These are phyloP conservation scores for Dipodomys spectabilis DNA, from an alignment of 2,113 vertebrate species.

Conservation along the genomic window DNA sequence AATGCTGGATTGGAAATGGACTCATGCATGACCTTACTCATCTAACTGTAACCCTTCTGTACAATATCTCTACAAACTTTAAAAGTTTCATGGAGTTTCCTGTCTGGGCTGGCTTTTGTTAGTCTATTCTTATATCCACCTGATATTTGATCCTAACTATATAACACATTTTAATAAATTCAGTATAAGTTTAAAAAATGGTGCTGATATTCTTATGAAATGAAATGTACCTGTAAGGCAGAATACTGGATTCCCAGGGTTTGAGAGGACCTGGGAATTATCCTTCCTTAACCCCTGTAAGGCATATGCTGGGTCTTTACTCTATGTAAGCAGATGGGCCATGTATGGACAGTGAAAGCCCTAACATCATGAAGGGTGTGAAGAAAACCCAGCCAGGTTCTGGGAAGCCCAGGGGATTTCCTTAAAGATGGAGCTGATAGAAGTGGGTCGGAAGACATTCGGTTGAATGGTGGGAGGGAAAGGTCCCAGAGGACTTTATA, in stretches of 20 bases:
- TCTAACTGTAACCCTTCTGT: too few species aligned
- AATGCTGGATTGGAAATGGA: too few species aligned
- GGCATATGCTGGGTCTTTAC: fast-evolving
- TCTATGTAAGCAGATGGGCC: background rate
- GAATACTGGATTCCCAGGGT: background rate
- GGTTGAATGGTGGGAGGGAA: fast-evolving
- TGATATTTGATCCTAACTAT: slow-evolving; percentile 45
- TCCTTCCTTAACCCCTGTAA: background rate
- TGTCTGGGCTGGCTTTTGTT: background rate
- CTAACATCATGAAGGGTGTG: background rate
- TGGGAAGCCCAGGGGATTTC: too few species aligned
- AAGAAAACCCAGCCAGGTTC: background rate
- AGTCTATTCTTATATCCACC: slow-evolving; percentile 42
- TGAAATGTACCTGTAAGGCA: background rate
- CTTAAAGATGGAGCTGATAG: too few species aligned
- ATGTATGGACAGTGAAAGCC: fast-evolving
- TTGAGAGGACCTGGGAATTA: background rate
- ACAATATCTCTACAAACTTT: too few species aligned
- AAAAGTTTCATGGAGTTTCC: too few species aligned
- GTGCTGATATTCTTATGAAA: background rate
- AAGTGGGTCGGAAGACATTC: too few species aligned
- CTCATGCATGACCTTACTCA: too few species aligned
- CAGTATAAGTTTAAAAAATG: background rate
- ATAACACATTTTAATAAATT: slow-evolving; percentile 52
- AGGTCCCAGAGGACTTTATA: background rate